phyloP scores from a whole-genome alignment of 2,113 vertebrate genomes.

The Nycticorax nycticorax region DNA sequence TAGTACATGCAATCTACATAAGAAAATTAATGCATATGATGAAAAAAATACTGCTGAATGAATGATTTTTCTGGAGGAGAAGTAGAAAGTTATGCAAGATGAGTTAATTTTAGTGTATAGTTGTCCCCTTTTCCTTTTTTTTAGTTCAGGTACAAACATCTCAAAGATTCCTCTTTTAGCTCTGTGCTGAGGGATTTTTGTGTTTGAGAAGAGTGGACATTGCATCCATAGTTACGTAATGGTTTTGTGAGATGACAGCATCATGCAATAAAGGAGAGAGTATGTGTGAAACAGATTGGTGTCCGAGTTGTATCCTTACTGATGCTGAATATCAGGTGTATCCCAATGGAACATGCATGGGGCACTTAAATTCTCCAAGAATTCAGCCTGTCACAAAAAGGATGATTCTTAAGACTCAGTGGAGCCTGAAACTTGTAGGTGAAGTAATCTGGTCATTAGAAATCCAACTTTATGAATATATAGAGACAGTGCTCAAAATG shows the following conservation, averaged over 20 bases:
- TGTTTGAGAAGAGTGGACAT: neutral
- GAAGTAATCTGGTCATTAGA: neutral
- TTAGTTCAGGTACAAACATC: neutral
- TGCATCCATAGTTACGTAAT: neutral
- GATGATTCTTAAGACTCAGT: neutral
- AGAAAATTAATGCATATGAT: neutral
- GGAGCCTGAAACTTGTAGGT: neutral
- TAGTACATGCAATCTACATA: neutral
- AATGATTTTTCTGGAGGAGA: neutral
- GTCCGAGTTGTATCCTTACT: neutral
- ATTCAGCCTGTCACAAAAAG: neutral
- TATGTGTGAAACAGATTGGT: neutral
- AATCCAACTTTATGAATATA: neutral
- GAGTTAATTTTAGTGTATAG: neutral
- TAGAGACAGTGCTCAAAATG: neutral
- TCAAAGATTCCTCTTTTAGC: neutral
- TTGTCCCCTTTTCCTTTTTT: neutral
- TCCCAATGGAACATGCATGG: neutral
- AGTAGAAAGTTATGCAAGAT: neutral
- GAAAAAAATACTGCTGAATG: slow-evolving; percentile 9
- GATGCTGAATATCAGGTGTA: neutral
- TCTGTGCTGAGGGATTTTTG: neutral
- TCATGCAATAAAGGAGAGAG: neutral
- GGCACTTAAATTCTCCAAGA: neutral
- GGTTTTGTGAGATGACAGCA: neutral